A percentile compares a stretch with the other conserved stretches of the same genome.
These are phyloP conservation scores for Lumbricus terrestris DNA, from an alignment of 2,888 invertebrate species.

Conservation along the genomic window DNA sequence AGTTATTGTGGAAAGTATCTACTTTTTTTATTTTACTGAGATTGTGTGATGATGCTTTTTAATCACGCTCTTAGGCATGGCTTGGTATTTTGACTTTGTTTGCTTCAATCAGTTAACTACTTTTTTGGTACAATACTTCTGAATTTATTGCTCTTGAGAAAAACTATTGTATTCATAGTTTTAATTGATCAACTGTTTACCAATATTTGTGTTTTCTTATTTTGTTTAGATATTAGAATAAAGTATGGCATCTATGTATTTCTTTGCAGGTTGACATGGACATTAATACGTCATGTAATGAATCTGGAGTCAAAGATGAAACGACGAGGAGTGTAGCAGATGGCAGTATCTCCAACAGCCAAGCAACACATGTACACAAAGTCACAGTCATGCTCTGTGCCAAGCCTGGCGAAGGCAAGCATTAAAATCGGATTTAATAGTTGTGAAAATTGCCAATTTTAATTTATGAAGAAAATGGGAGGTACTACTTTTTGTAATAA, in stretches of 20 bases:
- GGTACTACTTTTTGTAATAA: neutral
- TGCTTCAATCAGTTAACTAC: neutral
- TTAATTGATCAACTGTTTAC: neutral
- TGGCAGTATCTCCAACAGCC: neutral
- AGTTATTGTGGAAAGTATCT: too few relatives aligned
- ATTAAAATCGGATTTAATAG: neutral
- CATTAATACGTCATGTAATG: slow-evolving; percentile 4
- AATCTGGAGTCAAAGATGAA: neutral
- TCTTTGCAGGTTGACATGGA: neutral
- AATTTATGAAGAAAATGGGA: neutral
- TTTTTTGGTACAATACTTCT: neutral
- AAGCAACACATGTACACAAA: slow-evolving; percentile 51
- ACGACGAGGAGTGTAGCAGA: neutral
- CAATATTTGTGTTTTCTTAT: neutral
- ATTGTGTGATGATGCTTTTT: too few relatives aligned
- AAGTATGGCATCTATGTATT: neutral
- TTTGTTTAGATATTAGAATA: neutral
- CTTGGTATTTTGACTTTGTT: too few relatives aligned
- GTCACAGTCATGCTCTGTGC: slow-evolving; percentile 57
- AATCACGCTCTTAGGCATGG: too few relatives aligned
- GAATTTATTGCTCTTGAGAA: too few relatives aligned
- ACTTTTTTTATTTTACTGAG: too few relatives aligned
- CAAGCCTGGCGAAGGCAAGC: slow-evolving; percentile 51
- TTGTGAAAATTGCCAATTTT: neutral
- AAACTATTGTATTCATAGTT: too few relatives aligned